Evolutionary conservation across 2,797 vertebrate species (phyloP).

Genomic region (Syngnathus rostellatus): DNA sequence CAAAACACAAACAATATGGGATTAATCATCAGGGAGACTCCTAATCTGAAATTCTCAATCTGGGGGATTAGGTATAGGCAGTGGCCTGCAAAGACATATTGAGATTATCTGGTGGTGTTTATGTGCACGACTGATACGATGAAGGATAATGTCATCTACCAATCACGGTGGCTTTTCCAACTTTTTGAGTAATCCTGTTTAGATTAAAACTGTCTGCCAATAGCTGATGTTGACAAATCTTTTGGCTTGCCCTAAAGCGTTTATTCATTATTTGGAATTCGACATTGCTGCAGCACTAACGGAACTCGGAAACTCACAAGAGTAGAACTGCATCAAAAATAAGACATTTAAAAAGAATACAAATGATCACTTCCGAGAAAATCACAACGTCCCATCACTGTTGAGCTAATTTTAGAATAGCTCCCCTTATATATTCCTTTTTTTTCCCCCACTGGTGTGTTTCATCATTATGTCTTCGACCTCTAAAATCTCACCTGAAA

Average conservation of each 20-base stretch:
- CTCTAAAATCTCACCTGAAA: too few relatives aligned
- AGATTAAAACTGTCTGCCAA: slow-evolving; percentile 46
- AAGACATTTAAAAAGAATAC: too few relatives aligned
- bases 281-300: slow-evolving; percentile 35
- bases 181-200: slow-evolving; percentile 54
- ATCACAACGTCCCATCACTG: too few relatives aligned
- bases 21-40: slow-evolving; percentile 60
- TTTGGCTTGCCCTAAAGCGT: slow-evolving; percentile 16
- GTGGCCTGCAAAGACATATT: slow-evolving; percentile 55
- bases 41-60: slow-evolving; percentile 58
- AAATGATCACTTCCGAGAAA: too few relatives aligned
- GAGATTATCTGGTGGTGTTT: slow-evolving; percentile 61
- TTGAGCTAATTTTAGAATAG: too few relatives aligned
- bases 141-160: slow-evolving; percentile 53
- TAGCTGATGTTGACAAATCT: slow-evolving; percentile 52
- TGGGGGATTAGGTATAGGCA: slow-evolving; percentile 50
- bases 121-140: slow-evolving; percentile 50
- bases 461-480: too few relatives aligned
- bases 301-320: neutral
- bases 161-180: slow-evolving; percentile 39
- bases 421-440: too few relatives aligned
- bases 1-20: slow-evolving; percentile 51
- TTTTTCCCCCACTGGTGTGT: too few relatives aligned
- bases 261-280: slow-evolving; percentile 26
- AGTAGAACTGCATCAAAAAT: too few relatives aligned